Evolutionary conservation across 2,888 invertebrate genomes (phyloP).

Genomic region (Troides aeacus): DNA sequence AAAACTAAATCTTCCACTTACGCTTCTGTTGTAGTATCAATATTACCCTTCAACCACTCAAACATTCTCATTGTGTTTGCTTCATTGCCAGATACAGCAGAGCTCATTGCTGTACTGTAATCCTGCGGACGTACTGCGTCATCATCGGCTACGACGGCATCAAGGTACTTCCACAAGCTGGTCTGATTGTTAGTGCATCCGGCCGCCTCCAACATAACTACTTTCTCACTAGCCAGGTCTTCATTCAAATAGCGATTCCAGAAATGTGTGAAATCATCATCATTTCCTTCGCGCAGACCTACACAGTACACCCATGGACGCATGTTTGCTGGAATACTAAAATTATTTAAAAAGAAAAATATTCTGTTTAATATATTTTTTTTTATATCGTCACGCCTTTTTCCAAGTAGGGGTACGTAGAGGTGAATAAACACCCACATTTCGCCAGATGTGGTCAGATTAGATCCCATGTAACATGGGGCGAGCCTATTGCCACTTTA

Average conservation of each 20-base stretch:
- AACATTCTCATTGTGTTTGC: slow-evolving; percentile 78
- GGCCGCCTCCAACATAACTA: slow-evolving; percentile 82
- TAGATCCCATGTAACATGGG: too few species aligned
- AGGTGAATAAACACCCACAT: too few species aligned
- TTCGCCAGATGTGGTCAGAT: too few species aligned
- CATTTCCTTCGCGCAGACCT: slow-evolving; percentile 82
- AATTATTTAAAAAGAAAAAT: slow-evolving; percentile 14
- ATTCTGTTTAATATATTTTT: too few species aligned
- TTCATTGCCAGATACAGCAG: slow-evolving; percentile 77
- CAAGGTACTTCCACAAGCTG: slow-evolving; percentile 52
- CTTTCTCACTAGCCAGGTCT: slow-evolving; percentile 84
- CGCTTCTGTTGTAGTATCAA: slow-evolving; percentile 41
- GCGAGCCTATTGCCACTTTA: too few species aligned
- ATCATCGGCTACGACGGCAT: slow-evolving; percentile 49
- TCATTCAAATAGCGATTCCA: slow-evolving; percentile 81
- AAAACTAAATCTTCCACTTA: slow-evolving; percentile 39
- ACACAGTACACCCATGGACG: slow-evolving; percentile 87
- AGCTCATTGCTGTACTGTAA: slow-evolving; percentile 57
- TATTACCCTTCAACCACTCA: slow-evolving; percentile 68
- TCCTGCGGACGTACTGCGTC: slow-evolving; percentile 67
- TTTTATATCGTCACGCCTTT: too few species aligned
- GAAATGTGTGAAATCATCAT: slow-evolving; percentile 83
- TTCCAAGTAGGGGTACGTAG: too few species aligned
- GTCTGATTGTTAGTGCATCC: slow-evolving; percentile 82
- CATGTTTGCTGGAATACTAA: slow-evolving; percentile 68